These are phyloP conservation scores for Chlorospingus flavigularis DNA, from an alignment of 2,797 vertebrate genomes.

Conservation along the genomic window DNA sequence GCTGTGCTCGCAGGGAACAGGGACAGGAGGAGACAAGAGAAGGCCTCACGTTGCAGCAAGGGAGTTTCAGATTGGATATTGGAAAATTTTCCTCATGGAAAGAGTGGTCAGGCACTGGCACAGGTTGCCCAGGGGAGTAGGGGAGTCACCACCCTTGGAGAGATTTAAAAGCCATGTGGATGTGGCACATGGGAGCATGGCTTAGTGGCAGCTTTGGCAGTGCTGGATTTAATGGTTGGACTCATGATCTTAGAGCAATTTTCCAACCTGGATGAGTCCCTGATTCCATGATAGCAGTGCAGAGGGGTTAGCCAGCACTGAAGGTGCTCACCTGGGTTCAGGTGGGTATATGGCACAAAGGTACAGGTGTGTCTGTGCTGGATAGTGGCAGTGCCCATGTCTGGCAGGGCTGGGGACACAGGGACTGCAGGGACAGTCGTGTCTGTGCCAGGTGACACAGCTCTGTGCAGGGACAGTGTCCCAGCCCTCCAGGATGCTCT, in stretches of 20 bases:
- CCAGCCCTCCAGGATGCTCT: background rate
- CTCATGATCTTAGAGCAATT: background rate
- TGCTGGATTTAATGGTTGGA: background rate
- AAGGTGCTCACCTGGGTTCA: background rate
- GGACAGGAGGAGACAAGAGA: background rate
- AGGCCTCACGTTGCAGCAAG: background rate
- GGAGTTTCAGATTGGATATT: background rate
- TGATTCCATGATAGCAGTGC: accelerated
- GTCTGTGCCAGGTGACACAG: background rate
- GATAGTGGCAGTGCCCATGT: background rate
- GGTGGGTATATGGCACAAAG: accelerated
- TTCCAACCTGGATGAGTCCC: background rate
- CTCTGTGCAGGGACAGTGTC: too few species aligned
- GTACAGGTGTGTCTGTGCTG: background rate
- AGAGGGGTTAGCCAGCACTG: background rate
- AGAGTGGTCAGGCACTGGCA: background rate
- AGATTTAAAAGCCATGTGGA: background rate
- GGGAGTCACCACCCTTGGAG: background rate
- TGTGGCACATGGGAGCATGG: background rate
- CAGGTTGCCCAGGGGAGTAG: background rate
- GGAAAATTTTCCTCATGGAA: background rate
- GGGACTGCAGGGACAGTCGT: background rate
- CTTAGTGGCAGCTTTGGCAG: background rate
- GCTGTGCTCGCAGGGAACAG: background rate
- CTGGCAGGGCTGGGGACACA: background rate